A percentile compares a stretch with the other conserved stretches of the same genome.
These are phyloP conservation scores for Pitta sordida DNA, from an alignment of 2,113 vertebrate species.

Conservation along the genomic window DNA sequence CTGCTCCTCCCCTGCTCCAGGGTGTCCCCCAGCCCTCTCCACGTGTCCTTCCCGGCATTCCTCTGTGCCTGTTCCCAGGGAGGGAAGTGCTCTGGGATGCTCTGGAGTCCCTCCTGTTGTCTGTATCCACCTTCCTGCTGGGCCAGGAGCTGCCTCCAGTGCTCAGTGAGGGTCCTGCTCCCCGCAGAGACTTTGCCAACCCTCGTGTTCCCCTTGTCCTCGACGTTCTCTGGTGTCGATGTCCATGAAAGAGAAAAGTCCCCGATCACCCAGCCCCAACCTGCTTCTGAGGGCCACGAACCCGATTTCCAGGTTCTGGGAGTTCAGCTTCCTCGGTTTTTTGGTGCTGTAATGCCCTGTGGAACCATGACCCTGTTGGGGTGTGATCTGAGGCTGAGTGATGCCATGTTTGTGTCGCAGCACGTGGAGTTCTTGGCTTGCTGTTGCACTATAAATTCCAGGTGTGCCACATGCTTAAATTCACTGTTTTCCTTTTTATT, in stretches of 20 bases:
- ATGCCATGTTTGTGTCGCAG: background rate
- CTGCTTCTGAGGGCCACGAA: background rate
- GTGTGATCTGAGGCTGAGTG: background rate
- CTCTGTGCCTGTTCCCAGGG: background rate
- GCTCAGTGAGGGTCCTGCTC: background rate
- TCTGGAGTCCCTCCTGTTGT: background rate
- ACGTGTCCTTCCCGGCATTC: background rate
- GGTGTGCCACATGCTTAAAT: background rate
- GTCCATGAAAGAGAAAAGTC: background rate
- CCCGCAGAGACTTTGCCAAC: background rate
- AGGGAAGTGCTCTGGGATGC: background rate
- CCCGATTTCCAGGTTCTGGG: background rate
- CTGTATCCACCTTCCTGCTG: background rate
- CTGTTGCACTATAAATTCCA: background rate
- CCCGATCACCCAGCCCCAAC: accelerated
- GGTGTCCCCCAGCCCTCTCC: background rate
- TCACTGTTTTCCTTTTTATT: background rate
- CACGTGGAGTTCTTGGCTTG: background rate
- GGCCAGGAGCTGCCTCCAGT: background rate
- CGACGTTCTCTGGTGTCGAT: accelerated
- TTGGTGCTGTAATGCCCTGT: background rate
- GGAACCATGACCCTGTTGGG: background rate
- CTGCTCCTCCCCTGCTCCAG: background rate
- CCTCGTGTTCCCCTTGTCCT: background rate
- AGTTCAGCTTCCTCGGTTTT: background rate